These are phyloP conservation scores for Nezara viridula DNA, from an alignment of 2,888 invertebrate genomes.

Conservation along the genomic window DNA sequence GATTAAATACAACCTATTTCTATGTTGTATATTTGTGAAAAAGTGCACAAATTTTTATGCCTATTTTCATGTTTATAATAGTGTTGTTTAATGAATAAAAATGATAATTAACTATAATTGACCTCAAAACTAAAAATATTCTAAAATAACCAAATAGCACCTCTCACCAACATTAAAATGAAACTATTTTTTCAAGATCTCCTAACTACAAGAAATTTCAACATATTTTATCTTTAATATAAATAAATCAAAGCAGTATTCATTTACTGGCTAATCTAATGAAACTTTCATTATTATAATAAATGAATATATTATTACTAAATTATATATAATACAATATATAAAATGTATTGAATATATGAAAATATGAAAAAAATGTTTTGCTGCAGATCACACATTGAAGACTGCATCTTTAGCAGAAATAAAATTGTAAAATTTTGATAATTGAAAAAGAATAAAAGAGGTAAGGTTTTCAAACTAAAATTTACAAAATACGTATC, in stretches of 20 bases:
- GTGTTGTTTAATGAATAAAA: too few relatives aligned
- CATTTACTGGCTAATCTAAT: neutral
- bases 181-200: neutral
- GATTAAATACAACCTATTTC: neutral
- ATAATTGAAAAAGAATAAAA: neutral
- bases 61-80: neutral
- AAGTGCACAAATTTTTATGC: neutral
- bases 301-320: neutral
- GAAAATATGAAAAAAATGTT: neutral
- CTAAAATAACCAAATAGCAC: neutral
- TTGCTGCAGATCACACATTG: neutral
- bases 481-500: too few relatives aligned
- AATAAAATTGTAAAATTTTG: neutral
- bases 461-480: too few relatives aligned
- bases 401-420: neutral
- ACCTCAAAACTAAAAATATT: too few relatives aligned
- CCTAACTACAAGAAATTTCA: neutral
- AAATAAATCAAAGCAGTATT: neutral
- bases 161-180: neutral
- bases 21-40: neutral
- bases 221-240: neutral
- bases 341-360: neutral
- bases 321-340: neutral
- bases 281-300: neutral
- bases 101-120: too few relatives aligned